phyloP scores from a whole-genome alignment of 1,140 invertebrate genomes.

The Drosophila tani region DNA sequence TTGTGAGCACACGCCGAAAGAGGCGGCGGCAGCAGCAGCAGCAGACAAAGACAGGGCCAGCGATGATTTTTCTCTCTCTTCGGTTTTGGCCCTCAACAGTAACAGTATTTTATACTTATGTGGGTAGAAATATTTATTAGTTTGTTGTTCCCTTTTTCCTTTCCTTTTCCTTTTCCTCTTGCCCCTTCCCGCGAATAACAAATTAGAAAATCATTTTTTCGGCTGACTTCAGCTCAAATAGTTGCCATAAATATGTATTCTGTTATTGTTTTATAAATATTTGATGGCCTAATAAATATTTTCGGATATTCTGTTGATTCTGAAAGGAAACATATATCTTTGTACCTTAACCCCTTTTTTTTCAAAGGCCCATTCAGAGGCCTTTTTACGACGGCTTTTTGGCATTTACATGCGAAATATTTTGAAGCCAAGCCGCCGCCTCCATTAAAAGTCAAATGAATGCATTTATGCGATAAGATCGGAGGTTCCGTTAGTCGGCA shows the following conservation, averaged over 20 bases:
- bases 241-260: not conserved
- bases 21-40: not conserved
- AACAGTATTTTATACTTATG: conserved; percentile 79
- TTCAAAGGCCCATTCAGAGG: conserved; percentile 43
- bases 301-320: no score
- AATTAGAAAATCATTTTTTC: conserved; percentile 1
- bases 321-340: not conserved
- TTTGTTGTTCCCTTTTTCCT: conserved; percentile 53
- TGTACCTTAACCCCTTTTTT: not conserved
- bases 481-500: conserved; percentile 36
- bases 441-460: conserved; percentile 55
- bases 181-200: not conserved
- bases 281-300: not conserved
- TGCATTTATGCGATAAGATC: conserved; percentile 30
- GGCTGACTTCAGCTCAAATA: not conserved
- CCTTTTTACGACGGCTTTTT: conserved; percentile 54
- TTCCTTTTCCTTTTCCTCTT: not conserved
- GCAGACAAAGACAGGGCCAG: conserved; percentile 28
- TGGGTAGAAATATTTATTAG: conserved; percentile 77
- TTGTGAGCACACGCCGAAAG: conserved; percentile 47
- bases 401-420: conserved; percentile 58
- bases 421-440: conserved; percentile 14
- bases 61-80: conserved; percentile 35
- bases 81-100: conserved; percentile 56
- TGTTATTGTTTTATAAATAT: not conserved